Evolutionary conservation across 2,797 vertebrate genomes (phyloP).

Genomic region (Hafferia zeledoni): DNA sequence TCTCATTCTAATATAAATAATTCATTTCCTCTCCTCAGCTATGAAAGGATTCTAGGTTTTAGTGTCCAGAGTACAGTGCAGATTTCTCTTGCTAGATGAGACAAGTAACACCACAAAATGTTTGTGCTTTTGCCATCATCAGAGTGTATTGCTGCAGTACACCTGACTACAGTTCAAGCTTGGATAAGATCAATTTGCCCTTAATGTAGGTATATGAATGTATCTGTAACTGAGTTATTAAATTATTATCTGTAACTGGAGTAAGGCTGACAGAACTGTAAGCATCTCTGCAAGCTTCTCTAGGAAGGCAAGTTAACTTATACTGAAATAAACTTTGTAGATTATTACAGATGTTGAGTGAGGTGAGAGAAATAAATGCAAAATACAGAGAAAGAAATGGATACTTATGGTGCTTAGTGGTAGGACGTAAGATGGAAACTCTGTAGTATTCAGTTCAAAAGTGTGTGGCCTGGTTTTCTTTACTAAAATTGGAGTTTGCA

Average conservation of each 20-base stretch:
- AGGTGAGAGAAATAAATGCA: background rate
- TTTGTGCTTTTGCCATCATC: background rate
- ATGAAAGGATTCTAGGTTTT: background rate
- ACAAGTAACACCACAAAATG: fast-evolving
- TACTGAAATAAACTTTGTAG: background rate
- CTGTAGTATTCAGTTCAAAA: background rate
- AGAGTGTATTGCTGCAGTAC: background rate
- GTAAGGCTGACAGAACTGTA: background rate
- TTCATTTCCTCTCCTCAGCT: background rate
- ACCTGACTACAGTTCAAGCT: background rate
- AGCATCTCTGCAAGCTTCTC: background rate
- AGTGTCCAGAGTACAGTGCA: background rate
- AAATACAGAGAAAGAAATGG: background rate
- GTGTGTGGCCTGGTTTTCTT: background rate
- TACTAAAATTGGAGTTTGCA: background rate
- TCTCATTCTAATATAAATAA: background rate
- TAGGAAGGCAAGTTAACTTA: background rate
- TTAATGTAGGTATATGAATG: background rate
- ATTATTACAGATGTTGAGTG: background rate
- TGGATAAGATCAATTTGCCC: background rate
- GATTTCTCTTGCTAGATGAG: background rate
- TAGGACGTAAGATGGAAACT: background rate
- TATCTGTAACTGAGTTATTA: background rate
- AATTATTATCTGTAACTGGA: background rate
- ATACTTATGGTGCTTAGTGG: background rate